Evolutionary conservation across 2,888 invertebrate genomes (phyloP).

Genomic region (Blastobasis adustella): DNA sequence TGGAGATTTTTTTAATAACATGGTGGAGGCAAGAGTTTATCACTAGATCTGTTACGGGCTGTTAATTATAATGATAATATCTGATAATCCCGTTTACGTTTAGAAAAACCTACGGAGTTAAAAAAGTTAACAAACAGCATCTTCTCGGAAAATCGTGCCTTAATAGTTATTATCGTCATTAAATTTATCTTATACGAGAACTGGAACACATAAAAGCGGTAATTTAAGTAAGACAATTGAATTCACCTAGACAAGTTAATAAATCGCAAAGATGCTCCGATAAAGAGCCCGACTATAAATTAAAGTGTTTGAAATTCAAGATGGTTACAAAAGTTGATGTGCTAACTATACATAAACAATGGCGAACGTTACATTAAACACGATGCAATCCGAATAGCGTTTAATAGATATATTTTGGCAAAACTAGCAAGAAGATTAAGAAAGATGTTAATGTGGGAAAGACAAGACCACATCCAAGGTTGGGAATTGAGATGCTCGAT

Average conservation of each 20-base stretch:
- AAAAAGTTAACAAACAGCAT: no score
- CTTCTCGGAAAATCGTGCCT: no score
- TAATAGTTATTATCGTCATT: no score
- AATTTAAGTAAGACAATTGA: slow-evolving; percentile 26
- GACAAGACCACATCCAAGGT: slow-evolving; percentile 37
- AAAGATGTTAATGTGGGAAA: slow-evolving; percentile 48
- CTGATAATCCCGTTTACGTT: no score
- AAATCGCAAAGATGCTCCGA: slow-evolving; percentile 49
- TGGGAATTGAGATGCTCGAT: slow-evolving; percentile 28
- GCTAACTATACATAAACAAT: slow-evolving; percentile 54
- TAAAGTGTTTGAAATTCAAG: slow-evolving; percentile 37
- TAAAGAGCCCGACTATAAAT: slow-evolving; percentile 24
- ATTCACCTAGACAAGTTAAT: slow-evolving; percentile 33
- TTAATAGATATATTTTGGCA: slow-evolving; percentile 35
- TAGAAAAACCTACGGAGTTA: no score
- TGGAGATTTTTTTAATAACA: no score
- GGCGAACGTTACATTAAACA: slow-evolving; percentile 31
- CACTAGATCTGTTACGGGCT: no score
- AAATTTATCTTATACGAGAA: no score
- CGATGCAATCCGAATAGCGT: slow-evolving; percentile 33
- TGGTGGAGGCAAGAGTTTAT: no score
- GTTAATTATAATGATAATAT: no score
- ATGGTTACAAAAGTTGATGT: slow-evolving; percentile 46
- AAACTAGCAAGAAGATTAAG: slow-evolving; percentile 23
- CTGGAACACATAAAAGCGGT: slow-evolving; percentile 16